Percentiles rank a stretch among this genome's conserved stretches.
These are phyloP conservation scores for Scartelaos histophorus DNA, from an alignment of 2,113 vertebrate genomes.

Conservation along the genomic window DNA sequence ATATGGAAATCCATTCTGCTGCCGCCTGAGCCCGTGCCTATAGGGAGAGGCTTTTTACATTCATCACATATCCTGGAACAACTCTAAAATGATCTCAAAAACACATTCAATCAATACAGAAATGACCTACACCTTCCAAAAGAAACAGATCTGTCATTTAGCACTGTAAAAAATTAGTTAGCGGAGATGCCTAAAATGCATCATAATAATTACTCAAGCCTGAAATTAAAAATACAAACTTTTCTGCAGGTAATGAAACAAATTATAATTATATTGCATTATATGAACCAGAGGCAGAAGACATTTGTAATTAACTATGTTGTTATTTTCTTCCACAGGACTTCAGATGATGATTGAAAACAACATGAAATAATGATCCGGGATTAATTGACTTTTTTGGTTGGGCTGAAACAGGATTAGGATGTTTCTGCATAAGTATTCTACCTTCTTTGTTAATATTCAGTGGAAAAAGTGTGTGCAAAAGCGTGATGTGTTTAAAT, in stretches of 20 bases:
- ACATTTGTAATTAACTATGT: conserved; percentile 9
- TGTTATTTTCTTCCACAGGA: neutral
- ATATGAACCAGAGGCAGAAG: conserved; percentile 14
- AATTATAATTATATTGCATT: conserved; percentile 3
- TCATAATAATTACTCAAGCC: neutral
- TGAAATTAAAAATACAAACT: conserved; percentile 16
- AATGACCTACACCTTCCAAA: neutral
- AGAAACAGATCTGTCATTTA: neutral
- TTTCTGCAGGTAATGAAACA: conserved; percentile 12
- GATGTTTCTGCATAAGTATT: neutral
- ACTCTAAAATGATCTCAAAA: conserved; percentile 4
- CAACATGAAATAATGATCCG: neutral
- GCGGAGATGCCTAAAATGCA: neutral
- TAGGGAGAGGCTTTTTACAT: conserved; percentile 7
- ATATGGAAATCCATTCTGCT: conserved; percentile 14
- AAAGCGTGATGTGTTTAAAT: too few species aligned
- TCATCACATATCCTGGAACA: conserved; percentile 3
- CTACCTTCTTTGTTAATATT: too few species aligned
- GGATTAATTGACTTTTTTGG: neutral
- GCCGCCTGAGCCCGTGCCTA: conserved; percentile 11
- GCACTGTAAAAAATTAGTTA: neutral
- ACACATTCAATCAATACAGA: conserved; percentile 6
- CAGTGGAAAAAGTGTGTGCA: too few species aligned
- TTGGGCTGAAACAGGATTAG: neutral
- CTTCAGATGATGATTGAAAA: neutral